Conservation (phyloP, 2,888 invertebrate species). For the Calliopum simillimum region DNA sequence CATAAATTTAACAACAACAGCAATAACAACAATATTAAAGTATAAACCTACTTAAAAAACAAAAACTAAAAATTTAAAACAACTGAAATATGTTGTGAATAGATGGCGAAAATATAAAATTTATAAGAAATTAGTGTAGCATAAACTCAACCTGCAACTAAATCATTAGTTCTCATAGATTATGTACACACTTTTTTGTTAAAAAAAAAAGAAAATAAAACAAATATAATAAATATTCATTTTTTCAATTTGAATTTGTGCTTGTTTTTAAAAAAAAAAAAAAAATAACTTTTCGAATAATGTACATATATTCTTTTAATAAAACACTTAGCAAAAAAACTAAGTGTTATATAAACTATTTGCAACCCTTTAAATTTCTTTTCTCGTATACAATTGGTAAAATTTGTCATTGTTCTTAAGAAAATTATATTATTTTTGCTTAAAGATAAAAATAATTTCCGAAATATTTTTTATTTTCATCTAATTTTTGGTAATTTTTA, state of each 20-base stretch:
- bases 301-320: not conserved
- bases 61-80: not conserved
- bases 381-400: too few species aligned
- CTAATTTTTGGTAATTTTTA: too few species aligned
- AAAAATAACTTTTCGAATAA: not conserved
- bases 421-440: too few species aligned
- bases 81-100: not conserved
- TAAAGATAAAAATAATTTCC: too few species aligned
- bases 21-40: not conserved
- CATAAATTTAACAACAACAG: constrained; percentile 22
- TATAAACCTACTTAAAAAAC: not conserved
- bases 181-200: too few species aligned
- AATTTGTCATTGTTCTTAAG: too few species aligned
- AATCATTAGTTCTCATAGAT: not conserved
- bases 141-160: constrained; percentile 5
- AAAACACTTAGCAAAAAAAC: not conserved
- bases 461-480: too few species aligned
- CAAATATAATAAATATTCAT: too few species aligned
- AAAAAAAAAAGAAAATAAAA: too few species aligned
- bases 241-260: too few species aligned
- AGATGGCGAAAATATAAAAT: not conserved
- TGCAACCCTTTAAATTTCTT: constrained; percentile 11
- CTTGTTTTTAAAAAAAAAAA: not conserved
- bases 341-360: constrained; percentile 36
- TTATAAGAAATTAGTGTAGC: constrained; percentile 13